Evolutionary conservation across 2,113 vertebrate species (phyloP), one percentile per base, ranked within the genome.

Genomic region (Brachirus orientalis): DNA sequence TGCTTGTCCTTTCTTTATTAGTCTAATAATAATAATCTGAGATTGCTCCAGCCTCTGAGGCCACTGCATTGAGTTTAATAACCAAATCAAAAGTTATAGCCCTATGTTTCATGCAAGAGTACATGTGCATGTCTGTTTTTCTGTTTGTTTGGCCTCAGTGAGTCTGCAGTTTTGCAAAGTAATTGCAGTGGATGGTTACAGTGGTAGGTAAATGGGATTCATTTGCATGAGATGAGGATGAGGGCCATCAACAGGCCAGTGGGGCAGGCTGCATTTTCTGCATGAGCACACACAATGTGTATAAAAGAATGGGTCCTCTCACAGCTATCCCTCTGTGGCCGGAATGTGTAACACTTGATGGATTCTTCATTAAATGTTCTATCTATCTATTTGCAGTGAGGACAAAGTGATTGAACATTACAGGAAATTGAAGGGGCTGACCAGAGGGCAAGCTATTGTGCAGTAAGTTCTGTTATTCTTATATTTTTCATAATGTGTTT

Each of bases 391-490:
- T 77, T 93, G 54, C 94, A 99, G 98, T 74, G 98, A 99, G 87
- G 96, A 97, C 92, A 90, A 92, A 86, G 96, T 96, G 60, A 97
- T 97, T 63, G 94, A 97, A 76, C 94, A 96, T 85, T 98, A 98
- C 77, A 92, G 92, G 80, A 95, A 95, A 84, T 89, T 96, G 62
- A 96, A 94, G 90, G 97, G 96, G 33, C 90, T 97, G 86, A 98
- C 93, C 80, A 93, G 97, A 91, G 98, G 98, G 89, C 95, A 98
- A 89, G 96, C 97, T 38, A 95, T 99, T 73, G 95, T 99, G 76
- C 93, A 93, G 98, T 99, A 94, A 98, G 98, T 96, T 81, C 66
- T 13, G 28, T 1, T 19, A 8, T 33, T 18, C 47, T 11, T 53
- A 35, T 76, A 37, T 19, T 20, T 40, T 58, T 36, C 22, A 6